phyloP scores from a whole-genome alignment of 2,113 vertebrate genomes.

The Siniperca chuatsi region DNA sequence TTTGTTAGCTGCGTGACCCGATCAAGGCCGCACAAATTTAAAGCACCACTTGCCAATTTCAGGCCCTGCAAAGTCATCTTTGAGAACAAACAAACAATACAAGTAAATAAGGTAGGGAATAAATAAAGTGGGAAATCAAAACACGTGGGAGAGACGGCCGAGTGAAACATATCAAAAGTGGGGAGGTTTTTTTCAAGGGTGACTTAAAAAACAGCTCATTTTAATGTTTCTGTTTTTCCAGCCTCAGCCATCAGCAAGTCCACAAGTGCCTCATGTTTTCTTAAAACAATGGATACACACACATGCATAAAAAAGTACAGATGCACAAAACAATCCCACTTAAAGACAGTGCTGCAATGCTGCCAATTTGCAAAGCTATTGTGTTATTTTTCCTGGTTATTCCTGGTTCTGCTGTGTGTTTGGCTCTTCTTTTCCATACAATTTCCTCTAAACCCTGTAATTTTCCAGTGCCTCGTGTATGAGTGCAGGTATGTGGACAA shows the following conservation, averaged over 20 bases:
- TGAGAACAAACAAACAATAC: conserved; percentile 44
- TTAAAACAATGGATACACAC: conserved; percentile 41
- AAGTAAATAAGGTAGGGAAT: conserved; percentile 45
- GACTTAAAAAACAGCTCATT: conserved; percentile 55
- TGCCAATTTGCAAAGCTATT: conserved; percentile 61
- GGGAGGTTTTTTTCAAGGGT: conserved; percentile 4
- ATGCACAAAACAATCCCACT: conserved; percentile 54
- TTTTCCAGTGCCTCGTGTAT: conserved; percentile 2
- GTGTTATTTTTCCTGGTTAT: conserved; percentile 25
- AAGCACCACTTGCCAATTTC: conserved; percentile 61
- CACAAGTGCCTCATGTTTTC: conserved; percentile 44
- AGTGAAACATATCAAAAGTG: conserved; percentile 55
- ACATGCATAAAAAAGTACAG: conserved; percentile 36
- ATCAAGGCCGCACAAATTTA: conserved; percentile 59
- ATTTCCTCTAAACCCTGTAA: conserved; percentile 18
- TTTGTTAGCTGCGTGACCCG: conserved; percentile 48
- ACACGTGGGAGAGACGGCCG: conserved; percentile 27
- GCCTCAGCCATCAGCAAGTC: conserved; percentile 22
- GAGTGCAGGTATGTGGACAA: conserved; percentile 25
- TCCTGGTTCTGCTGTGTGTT: conserved; percentile 21
- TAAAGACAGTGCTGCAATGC: conserved; percentile 44
- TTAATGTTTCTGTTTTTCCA: conserved; percentile 47
- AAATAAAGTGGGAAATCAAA: conserved; percentile 45
- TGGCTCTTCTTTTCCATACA: conserved; percentile 17
- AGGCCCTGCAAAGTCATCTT: conserved; percentile 49